Base-by-base conservation (phyloP, 2,113 vertebrate species). In the Eleginops maclovinus region DNA sequence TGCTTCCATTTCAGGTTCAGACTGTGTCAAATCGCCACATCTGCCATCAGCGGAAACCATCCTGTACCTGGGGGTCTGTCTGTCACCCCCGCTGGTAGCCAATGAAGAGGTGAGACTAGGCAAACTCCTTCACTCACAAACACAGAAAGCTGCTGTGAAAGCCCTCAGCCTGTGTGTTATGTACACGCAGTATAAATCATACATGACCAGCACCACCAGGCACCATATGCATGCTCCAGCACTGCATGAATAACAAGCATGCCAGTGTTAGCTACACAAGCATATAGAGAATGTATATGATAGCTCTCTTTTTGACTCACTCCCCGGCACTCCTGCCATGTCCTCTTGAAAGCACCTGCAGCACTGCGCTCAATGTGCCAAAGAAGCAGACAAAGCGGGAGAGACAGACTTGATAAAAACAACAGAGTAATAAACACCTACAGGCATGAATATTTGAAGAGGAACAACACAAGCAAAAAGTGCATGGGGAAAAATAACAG, bases 11-110 rank as follows among this genome's bases (percentile, higher is more conserved):
- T 76, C 70, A 75, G 62, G 40, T 78, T 86, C 79, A 85, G 66
- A 77, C 80, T 80, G 84, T 85, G 86, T 87, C 87, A 91, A 89
- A 91, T 86, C 54, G 50, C 72, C 87, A 85, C 86, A 89, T 92
- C 88, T 86, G 86, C 86, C 81, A 79, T 69, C 78, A 56, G 55
- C 59, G 3, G 79, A 69, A 86, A 80, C 63, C 43, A 51, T 83
- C 43, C 64, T 19, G 61, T 62, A 85, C 87, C 81, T 64, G 36
- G 73, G 83, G 84, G 72, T 76, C 82, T 77, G 86, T 90, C 88
- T 92, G 85, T 86, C 88, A 85, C 83, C 83, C 82, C 82, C 7
- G 22, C 83, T 81, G 83, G 79, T 67, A 83, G 74, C 77, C 82
- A 89, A 76, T 74, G 83, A 81, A 63, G 79, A 85, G 79, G 79